Evolutionary conservation across 2,888 invertebrate genomes (phyloP).

Genomic region (Drosophila ezoana): DNA sequence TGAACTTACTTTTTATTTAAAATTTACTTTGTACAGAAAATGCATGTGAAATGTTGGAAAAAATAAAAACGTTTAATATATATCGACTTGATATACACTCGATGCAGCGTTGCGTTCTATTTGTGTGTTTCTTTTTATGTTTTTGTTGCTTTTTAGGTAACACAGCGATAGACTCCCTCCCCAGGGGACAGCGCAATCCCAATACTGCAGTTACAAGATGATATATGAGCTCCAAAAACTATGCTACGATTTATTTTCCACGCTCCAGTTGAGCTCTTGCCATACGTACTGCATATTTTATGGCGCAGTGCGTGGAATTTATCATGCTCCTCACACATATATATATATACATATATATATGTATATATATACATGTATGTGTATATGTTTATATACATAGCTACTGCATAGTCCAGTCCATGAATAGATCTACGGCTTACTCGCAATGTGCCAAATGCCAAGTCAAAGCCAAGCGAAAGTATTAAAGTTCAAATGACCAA

Average conservation of each 20-base stretch:
- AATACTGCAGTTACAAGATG: constrained; percentile 38
- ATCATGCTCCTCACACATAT: constrained; percentile 35
- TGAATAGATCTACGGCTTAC: constrained; percentile 8
- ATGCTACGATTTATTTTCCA: constrained; percentile 70
- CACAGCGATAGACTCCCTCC: background rate
- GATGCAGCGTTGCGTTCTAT: background rate
- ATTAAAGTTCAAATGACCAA: constrained; percentile 51
- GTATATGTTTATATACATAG: background rate
- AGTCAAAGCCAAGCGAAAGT: constrained; percentile 29
- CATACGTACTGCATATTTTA: constrained; percentile 65
- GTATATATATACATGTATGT: background rate
- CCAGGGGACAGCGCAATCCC: background rate
- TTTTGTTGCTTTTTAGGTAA: background rate
- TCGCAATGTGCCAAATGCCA: constrained; percentile 27
- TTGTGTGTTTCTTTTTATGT: background rate
- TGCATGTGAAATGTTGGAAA: constrained; percentile 79
- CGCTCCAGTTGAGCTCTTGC: constrained; percentile 68
- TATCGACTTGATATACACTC: background rate
- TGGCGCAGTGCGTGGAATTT: constrained; percentile 69
- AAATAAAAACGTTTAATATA: constrained; percentile 47
- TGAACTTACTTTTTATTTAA: constrained; percentile 71
- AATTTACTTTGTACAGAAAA: constrained; percentile 74
- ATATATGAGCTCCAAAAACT: constrained; percentile 54
- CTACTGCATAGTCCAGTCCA: background rate
- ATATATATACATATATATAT: constrained; percentile 6